These are phyloP conservation scores for Chelonia mydas DNA, from an alignment of 2,797 vertebrate genomes.

Conservation along the genomic window DNA sequence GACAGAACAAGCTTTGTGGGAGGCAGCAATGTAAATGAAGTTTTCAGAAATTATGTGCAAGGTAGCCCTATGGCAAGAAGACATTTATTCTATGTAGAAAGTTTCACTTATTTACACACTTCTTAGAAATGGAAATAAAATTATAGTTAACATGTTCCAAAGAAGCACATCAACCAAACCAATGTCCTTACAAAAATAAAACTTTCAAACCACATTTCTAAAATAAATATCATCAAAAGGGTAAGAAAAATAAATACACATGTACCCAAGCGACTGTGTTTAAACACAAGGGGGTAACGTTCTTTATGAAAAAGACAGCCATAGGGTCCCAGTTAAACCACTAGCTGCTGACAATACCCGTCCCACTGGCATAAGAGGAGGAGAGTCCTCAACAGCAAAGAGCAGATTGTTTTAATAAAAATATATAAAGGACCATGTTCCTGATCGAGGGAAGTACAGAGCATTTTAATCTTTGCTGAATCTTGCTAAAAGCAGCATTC, in stretches of 20 bases:
- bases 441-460: slow-evolving; percentile 48
- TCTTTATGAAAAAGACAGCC: slow-evolving; percentile 26
- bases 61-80: slow-evolving; percentile 56
- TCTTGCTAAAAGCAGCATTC: background rate
- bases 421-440: background rate
- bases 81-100: slow-evolving; percentile 71
- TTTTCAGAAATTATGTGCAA: slow-evolving; percentile 50
- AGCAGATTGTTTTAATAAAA: background rate
- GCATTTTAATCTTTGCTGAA: slow-evolving; percentile 20
- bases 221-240: slow-evolving; percentile 65
- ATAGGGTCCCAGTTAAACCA: background rate
- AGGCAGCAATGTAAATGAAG: slow-evolving; percentile 48
- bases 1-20: background rate
- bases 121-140: slow-evolving; percentile 72
- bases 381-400: background rate
- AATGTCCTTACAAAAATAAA: slow-evolving; percentile 78
- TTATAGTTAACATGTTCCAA: slow-evolving; percentile 43
- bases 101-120: slow-evolving; percentile 74
- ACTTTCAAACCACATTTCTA: slow-evolving; percentile 43
- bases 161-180: slow-evolving; percentile 49
- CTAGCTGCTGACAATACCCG: slow-evolving; percentile 27
- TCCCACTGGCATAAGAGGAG: background rate
- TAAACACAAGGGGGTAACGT: slow-evolving; percentile 1
- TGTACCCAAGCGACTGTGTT: background rate
- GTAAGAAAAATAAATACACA: slow-evolving; percentile 49